phyloP scores from a whole-genome alignment of 2,113 vertebrate species.

The Phyllostomus hastatus region DNA sequence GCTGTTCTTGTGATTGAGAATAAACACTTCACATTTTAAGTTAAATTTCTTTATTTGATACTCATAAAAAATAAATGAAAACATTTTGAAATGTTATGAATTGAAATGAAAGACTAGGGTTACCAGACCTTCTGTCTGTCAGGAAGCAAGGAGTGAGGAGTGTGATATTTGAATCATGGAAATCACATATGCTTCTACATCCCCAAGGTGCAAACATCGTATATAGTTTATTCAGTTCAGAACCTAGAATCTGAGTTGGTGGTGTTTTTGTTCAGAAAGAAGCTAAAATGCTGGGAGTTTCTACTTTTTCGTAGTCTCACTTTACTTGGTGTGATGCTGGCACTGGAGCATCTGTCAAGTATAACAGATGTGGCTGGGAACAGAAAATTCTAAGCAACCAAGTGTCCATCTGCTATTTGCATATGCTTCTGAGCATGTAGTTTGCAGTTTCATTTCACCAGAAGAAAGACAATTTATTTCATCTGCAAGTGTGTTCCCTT shows the following conservation, averaged over 20 bases:
- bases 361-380: slow-evolving; percentile 59
- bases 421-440: background rate
- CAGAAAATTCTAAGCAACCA: slow-evolving; percentile 59
- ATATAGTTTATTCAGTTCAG: fast-evolving
- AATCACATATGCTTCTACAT: background rate
- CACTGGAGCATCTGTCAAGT: slow-evolving; percentile 62
- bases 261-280: background rate
- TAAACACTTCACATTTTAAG: background rate
- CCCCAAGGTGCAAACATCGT: background rate
- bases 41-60: slow-evolving; percentile 12
- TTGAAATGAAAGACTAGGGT: slow-evolving; percentile 8
- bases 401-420: slow-evolving; percentile 53
- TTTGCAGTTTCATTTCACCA: slow-evolving; percentile 50
- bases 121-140: background rate
- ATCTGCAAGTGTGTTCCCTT: background rate
- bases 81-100: slow-evolving; percentile 43
- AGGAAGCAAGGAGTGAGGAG: background rate
- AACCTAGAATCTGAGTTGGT: background rate
- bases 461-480: slow-evolving; percentile 29
- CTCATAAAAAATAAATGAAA: background rate
- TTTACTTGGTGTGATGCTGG: slow-evolving; percentile 49
- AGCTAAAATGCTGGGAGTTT: slow-evolving; percentile 44
- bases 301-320: slow-evolving; percentile 60
- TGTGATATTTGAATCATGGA: slow-evolving; percentile 4
- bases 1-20: background rate